Evolutionary conservation across 2,888 invertebrate species (phyloP), one percentile per base, ranked within the genome.

Genomic region (Helobdella robusta): DNA sequence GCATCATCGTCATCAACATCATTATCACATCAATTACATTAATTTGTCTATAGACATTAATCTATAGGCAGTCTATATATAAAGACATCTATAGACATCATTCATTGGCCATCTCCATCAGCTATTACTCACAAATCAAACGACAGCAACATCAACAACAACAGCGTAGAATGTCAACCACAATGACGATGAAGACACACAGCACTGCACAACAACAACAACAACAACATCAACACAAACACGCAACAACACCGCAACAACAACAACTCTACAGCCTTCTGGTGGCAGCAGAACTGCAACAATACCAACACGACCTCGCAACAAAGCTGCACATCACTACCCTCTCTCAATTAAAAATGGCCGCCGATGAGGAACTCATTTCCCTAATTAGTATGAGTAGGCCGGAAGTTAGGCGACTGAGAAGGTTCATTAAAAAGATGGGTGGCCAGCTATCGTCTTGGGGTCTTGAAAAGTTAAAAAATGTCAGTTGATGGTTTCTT

Each of bases 351-450:
- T 32, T 62, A 32, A 62, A 62, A 20, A 18, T 23, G 2, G 62
- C 50, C 6, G 23, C 62, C 8, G 62, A 62, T 2, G 62, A 62
- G 2, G 62, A 62, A n/a, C 34, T 62, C n/a, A 18, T 46, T 5
- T 4, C 6, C 32, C 15, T 62, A 25, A 18, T 62, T 15, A 34
- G 50, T 20, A 62, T 62, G 62, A 62, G 62, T 35, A 62, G n/a
- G 50, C 62, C 62, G 1, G 62, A 62, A 23, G 62, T 62, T 4
- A 62, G 62, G 34, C 25, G 62, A n/a, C 18, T 62, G 62, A 46
- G 50, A 8, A 34, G 32, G n/a, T 62, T 62, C 35, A 28, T 30
- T 20, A 46, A 34, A 50, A 62, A 62, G 20, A 46, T 62, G 48
- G 25, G 30, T 1, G 28, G 40, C 28, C 60, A 35, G 8, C n/a